Percentiles rank a stretch among this genome's conserved stretches.
Evolutionary conservation across 2,113 vertebrate genomes (phyloP).

Genomic region (Corythornis madagascariensis): DNA sequence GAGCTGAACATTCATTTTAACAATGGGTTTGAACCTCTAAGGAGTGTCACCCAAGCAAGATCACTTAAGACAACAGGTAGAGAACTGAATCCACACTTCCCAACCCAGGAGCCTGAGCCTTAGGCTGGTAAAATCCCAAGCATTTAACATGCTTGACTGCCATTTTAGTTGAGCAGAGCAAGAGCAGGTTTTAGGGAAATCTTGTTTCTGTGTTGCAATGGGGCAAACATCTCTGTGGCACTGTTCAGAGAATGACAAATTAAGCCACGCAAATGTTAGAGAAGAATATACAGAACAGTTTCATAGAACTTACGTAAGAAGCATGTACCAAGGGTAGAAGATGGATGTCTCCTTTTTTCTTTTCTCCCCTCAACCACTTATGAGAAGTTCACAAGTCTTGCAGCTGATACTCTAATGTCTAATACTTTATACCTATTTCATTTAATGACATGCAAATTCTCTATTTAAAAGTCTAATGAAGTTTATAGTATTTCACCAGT

Average conservation of each 20-base stretch:
- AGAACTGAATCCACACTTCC: neutral
- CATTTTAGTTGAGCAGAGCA: neutral
- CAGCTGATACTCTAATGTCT: neutral
- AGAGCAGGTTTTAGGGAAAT: neutral
- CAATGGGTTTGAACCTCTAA: neutral
- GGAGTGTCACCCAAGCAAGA: neutral
- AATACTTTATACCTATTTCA: neutral
- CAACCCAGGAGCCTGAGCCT: neutral
- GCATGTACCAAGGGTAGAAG: neutral
- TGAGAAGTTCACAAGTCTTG: neutral
- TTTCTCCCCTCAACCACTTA: neutral
- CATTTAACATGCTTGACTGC: neutral
- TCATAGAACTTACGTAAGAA: neutral
- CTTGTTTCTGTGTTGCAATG: neutral
- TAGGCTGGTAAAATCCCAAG: neutral
- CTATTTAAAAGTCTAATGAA: slow-evolving; percentile 25
- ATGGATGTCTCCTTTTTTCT: neutral
- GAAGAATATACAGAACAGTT: neutral
- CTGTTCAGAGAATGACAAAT: neutral
- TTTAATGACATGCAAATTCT: neutral
- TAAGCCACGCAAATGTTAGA: neutral
- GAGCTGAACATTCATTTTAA: neutral
- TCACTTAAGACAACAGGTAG: neutral
- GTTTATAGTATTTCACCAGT: slow-evolving; percentile 22
- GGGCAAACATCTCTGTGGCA: neutral